Evolutionary conservation across 1,140 invertebrate species (phyloP).

Genomic region (Drosophila chauvacae): DNA sequence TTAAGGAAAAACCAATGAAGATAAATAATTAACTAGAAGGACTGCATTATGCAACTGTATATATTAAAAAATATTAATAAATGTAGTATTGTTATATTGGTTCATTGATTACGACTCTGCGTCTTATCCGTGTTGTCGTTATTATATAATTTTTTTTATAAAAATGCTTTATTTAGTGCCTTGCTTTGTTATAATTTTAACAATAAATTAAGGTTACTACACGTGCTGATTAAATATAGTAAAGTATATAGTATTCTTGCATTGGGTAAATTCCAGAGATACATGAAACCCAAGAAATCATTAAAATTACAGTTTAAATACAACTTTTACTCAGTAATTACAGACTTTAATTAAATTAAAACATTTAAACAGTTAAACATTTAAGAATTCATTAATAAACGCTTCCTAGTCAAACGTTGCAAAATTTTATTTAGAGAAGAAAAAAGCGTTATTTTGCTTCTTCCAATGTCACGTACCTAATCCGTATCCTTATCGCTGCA

Average conservation of each 20-base stretch:
- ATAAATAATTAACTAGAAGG: no score
- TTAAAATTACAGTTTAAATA: not conserved
- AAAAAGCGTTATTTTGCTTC: not conserved
- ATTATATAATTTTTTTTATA: not conserved
- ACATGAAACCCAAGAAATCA: not conserved
- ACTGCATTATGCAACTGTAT: not conserved
- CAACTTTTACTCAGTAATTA: not conserved
- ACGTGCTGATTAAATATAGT: not conserved
- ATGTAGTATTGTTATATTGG: not conserved
- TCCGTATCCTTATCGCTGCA: conserved; percentile 67
- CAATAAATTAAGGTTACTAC: not conserved
- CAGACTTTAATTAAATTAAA: not conserved
- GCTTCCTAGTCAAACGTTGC: not conserved
- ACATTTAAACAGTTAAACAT: not conserved
- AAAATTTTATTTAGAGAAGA: not conserved
- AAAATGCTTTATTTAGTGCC: not conserved
- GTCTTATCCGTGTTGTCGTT: not conserved
- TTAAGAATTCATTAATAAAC: not conserved
- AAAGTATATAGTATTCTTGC: not conserved
- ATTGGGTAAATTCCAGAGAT: not conserved
- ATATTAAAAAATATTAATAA: not conserved
- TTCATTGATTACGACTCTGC: not conserved
- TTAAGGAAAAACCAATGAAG: no score
- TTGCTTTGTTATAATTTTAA: not conserved
- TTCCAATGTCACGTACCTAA: conserved; percentile 46